Percentiles rank a stretch among this genome's conserved stretches.
phyloP scores from a whole-genome alignment of 2,113 vertebrate genomes.

The Cynoglossus semilaevis region DNA sequence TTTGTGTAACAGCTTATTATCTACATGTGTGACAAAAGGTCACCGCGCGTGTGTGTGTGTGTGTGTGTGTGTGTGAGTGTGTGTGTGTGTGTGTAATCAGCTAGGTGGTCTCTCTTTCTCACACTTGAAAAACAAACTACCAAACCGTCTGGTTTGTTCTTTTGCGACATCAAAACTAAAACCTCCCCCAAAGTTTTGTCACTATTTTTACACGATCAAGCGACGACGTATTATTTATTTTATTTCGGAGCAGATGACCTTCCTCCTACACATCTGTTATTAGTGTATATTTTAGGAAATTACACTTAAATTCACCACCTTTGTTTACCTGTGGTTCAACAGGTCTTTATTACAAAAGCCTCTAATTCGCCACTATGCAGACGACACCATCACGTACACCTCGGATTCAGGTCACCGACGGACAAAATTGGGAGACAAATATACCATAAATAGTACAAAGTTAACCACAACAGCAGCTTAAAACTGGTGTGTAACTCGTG shows the following conservation, averaged over 20 bases:
- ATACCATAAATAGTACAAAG: too few relatives aligned
- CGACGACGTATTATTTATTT: not conserved
- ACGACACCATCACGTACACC: too few relatives aligned
- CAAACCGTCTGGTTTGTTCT: constrained; percentile 41
- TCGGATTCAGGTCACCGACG: too few relatives aligned
- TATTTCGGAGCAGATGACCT: too few relatives aligned
- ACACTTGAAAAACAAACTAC: constrained; percentile 61
- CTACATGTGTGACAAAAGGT: constrained; percentile 57
- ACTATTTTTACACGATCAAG: constrained; percentile 26
- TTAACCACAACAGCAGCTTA: too few relatives aligned
- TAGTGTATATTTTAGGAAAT: too few relatives aligned
- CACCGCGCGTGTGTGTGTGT: constrained; percentile 40
- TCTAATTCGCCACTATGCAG: too few relatives aligned
- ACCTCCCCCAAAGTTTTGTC: constrained; percentile 36
- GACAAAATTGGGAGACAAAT: not conserved
- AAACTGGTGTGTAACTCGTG: too few relatives aligned
- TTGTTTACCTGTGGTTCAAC: too few relatives aligned
- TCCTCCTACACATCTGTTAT: too few relatives aligned
- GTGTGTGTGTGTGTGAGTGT: constrained; percentile 17
- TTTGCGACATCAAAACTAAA: constrained; percentile 29
- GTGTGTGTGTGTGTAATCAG: constrained; percentile 32
- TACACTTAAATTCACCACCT: too few relatives aligned
- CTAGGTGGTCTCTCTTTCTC: constrained; percentile 61
- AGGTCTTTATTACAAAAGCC: too few relatives aligned
- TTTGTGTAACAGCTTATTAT: constrained; percentile 75